Evolutionary conservation across 1,140 invertebrate species (phyloP).

Genomic region (Vanessa tameamea): DNA sequence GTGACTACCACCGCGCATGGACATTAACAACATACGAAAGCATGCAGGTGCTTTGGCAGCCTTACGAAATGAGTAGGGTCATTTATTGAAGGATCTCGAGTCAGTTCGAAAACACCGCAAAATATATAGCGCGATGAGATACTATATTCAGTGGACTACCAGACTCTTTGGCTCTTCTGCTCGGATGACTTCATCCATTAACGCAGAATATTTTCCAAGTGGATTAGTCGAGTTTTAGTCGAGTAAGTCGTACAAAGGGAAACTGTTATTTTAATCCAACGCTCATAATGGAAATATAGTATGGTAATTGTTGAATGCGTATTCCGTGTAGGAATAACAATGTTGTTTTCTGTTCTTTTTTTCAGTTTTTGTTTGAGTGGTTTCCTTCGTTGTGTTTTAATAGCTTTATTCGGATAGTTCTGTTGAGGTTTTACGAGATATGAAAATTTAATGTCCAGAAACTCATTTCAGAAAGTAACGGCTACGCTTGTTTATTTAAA

Average conservation of each 20-base stretch:
- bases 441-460: too few species aligned
- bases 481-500: too few species aligned
- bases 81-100: too few species aligned
- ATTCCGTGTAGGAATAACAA: not conserved
- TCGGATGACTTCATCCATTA: conserved; percentile 27
- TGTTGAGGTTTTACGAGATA: too few species aligned
- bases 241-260: conserved; percentile 23
- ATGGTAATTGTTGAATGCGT: conserved; percentile 1
- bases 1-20: too few species aligned
- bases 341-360: conserved; percentile 1
- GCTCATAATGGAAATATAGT: conserved; percentile 19
- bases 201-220: conserved; percentile 28
- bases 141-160: conserved; percentile 12
- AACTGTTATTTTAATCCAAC: conserved; percentile 20
- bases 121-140: not conserved
- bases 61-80: too few species aligned
- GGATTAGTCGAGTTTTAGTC: conserved; percentile 26
- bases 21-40: too few species aligned
- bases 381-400: not conserved
- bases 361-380: not conserved
- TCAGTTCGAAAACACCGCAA: not conserved
- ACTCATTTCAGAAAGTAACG: too few species aligned
- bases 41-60: too few species aligned
- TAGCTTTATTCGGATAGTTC: too few species aligned
- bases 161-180: conserved; percentile 20